Evolutionary conservation across 2,113 vertebrate genomes (phyloP).

Genomic region (Podiceps cristatus): DNA sequence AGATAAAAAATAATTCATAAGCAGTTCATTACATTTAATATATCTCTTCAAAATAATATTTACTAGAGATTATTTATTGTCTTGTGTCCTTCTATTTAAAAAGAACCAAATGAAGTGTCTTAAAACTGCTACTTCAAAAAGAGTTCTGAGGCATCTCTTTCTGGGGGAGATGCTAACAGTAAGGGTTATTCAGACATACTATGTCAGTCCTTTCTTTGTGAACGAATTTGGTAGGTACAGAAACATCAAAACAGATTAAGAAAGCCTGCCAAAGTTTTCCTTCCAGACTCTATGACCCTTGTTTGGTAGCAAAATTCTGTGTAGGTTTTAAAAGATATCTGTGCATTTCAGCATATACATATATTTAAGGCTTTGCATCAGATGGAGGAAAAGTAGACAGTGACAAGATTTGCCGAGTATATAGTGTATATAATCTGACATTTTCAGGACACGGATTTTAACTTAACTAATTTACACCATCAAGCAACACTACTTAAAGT

Average conservation of each 20-base stretch:
- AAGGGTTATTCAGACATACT: not conserved
- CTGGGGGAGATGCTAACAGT: not conserved
- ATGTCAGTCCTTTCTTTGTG: not conserved
- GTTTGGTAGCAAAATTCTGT: not conserved
- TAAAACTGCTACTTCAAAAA: not conserved
- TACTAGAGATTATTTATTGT: not conserved
- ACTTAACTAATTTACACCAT: constrained; percentile 51
- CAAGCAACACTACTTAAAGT: constrained; percentile 24
- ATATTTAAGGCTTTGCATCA: constrained; percentile 42
- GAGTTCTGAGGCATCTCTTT: not conserved
- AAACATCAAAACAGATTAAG: not conserved
- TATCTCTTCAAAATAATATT: not conserved
- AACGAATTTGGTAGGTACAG: not conserved
- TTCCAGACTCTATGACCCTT: not conserved
- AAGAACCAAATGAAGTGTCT: not conserved
- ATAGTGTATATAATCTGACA: constrained; percentile 42
- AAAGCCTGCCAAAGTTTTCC: not conserved
- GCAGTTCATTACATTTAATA: not conserved
- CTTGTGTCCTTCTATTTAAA: not conserved
- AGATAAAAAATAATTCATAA: not conserved
- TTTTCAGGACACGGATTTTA: constrained; percentile 55
- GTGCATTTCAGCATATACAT: not conserved
- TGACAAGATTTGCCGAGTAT: constrained; percentile 44
- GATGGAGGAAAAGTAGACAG: constrained; percentile 45
- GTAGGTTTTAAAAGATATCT: constrained; percentile 13